Conservation (phyloP, 1,140 invertebrate genomes). For the Micrasema minimum region DNA sequence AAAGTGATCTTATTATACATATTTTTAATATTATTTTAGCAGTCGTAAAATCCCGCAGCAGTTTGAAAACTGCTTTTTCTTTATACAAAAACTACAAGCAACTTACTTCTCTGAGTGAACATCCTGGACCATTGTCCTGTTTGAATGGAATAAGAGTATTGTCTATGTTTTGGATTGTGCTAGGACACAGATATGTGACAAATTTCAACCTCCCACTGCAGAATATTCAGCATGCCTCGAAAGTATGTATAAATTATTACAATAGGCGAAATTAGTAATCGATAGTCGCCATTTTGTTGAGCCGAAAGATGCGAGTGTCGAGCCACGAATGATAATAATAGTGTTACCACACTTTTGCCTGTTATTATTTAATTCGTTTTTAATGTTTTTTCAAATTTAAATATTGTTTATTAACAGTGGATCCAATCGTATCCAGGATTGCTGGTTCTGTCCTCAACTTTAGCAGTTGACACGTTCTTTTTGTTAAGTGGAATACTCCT, state of each 20-base stretch:
- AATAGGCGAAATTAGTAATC: too few species aligned
- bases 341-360: too few species aligned
- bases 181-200: constrained; percentile 67
- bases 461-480: constrained; percentile 71
- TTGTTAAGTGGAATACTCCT: constrained; percentile 68
- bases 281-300: too few species aligned
- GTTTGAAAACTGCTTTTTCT: background rate
- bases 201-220: constrained; percentile 54
- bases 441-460: constrained; percentile 2
- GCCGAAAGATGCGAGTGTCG: too few species aligned
- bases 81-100: background rate
- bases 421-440: background rate
- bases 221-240: constrained; percentile 44
- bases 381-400: too few species aligned
- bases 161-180: constrained; percentile 76
- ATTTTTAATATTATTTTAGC: background rate
- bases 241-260: too few species aligned
- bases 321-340: too few species aligned
- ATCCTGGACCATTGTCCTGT: constrained; percentile 58
- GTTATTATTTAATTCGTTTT: too few species aligned
- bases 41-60: background rate
- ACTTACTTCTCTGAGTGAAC: background rate
- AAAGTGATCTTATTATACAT: too few species aligned
- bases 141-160: constrained; percentile 70
- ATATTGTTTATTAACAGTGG: too few species aligned